Conservation (phyloP, 1,140 invertebrate genomes). For the Drosophila novamexicana region DNA sequence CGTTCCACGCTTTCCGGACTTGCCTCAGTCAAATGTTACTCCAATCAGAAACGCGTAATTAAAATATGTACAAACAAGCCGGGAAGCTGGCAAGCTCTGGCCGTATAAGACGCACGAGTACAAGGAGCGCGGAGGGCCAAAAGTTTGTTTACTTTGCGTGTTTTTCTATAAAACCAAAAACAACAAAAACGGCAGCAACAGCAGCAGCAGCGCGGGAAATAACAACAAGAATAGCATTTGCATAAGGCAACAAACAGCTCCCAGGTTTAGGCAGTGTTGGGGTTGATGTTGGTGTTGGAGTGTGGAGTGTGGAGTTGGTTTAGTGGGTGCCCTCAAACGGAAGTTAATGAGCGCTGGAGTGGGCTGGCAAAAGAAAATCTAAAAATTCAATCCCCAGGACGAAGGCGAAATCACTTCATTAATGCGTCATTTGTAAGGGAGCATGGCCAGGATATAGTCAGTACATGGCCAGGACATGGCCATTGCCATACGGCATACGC, state of each 20-base stretch:
- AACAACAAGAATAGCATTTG: slow-evolving; percentile 81
- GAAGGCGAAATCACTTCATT: slow-evolving; percentile 75
- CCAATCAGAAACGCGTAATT: slow-evolving; percentile 80
- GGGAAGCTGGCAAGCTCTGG: slow-evolving; percentile 45
- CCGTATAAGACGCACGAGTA: slow-evolving; percentile 32
- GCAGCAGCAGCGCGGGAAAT: slow-evolving; percentile 53
- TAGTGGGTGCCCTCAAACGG: slow-evolving; percentile 57
- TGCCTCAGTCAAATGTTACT: slow-evolving; percentile 44
- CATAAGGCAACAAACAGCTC: slow-evolving; percentile 77
- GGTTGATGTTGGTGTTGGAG: not conserved
- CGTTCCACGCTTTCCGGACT: slow-evolving; percentile 5
- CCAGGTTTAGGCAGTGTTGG: slow-evolving; percentile 10
- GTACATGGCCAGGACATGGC: slow-evolving; percentile 40
- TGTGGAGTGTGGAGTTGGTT: slow-evolving; percentile 1
- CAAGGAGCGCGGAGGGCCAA: slow-evolving; percentile 24
- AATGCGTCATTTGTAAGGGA: slow-evolving; percentile 77
- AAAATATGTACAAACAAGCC: slow-evolving; percentile 79
- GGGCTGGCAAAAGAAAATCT: slow-evolving; percentile 37
- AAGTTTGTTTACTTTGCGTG: slow-evolving; percentile 79
- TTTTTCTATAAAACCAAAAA: slow-evolving; percentile 78
- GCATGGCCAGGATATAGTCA: slow-evolving; percentile 52
- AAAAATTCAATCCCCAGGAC: slow-evolving; percentile 55
- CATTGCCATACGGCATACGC: slow-evolving; percentile 12
- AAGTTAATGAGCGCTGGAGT: slow-evolving; percentile 69
- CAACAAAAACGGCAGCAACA: slow-evolving; percentile 40